A percentile compares a stretch with the other conserved stretches of the same genome.
These are phyloP conservation scores for Mus spretus DNA, from an alignment of 2,797 vertebrate species.

Conservation along the genomic window DNA sequence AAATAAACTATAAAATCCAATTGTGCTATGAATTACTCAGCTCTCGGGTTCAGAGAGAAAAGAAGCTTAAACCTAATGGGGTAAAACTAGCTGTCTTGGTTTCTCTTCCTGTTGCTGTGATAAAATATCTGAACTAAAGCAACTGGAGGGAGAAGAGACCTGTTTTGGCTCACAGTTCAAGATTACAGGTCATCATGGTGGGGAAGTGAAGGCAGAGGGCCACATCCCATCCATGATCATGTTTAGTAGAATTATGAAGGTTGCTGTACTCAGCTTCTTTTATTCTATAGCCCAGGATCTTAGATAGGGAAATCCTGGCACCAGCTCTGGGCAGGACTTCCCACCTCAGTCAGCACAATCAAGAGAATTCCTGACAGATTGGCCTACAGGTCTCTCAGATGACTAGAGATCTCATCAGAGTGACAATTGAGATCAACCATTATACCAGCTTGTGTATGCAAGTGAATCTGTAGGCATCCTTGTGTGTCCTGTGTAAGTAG, in stretches of 20 bases:
- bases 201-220: background rate
- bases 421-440: background rate
- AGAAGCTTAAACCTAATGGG: constrained; percentile 43
- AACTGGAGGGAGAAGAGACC: background rate
- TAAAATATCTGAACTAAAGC: background rate
- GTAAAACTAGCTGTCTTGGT: constrained; percentile 32
- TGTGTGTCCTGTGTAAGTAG: background rate
- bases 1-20: constrained; percentile 86
- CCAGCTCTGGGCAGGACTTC: background rate
- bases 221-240: background rate
- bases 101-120: background rate
- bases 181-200: background rate
- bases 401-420: background rate
- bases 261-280: no score
- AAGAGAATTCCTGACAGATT: background rate
- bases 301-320: background rate
- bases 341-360: background rate
- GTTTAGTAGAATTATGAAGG: background rate
- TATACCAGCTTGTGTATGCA: background rate
- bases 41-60: constrained; percentile 62
- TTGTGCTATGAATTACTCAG: constrained; percentile 84
- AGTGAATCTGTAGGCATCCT: background rate
- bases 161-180: background rate
- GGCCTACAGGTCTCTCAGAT: background rate
- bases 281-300: background rate